phyloP scores from a whole-genome alignment of 2,797 vertebrate species.

The Chelidonichthys spinosus region DNA sequence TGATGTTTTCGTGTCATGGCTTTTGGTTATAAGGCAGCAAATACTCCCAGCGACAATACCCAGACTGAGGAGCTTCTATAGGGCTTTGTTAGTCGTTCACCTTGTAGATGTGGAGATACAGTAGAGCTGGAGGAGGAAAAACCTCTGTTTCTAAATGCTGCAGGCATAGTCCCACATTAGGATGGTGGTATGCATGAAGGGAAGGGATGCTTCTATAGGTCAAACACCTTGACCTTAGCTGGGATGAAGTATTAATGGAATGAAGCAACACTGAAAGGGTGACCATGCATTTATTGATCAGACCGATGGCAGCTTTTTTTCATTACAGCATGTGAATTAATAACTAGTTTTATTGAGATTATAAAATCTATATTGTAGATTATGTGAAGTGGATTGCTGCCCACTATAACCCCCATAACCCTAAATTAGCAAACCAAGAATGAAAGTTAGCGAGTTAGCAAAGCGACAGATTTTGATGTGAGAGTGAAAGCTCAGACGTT shows the following conservation, averaged over 20 bases:
- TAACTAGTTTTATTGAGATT: background rate
- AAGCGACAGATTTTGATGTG: conserved; percentile 16
- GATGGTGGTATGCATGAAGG: background rate
- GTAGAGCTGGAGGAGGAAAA: background rate
- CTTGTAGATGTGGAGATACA: background rate
- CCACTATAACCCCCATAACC: background rate
- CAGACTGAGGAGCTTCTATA: background rate
- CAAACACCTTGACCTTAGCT: conserved; percentile 41
- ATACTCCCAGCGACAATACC: background rate
- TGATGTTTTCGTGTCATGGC: conserved; percentile 27
- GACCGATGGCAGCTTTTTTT: background rate
- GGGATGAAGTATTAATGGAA: background rate
- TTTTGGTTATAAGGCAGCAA: conserved; percentile 13
- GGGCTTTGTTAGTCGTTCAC: background rate
- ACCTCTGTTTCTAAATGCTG: background rate
- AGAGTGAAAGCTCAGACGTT: conserved; percentile 18
- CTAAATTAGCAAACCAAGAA: background rate
- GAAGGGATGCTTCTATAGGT: conserved; percentile 29
- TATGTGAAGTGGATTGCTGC: background rate
- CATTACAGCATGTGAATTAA: background rate
- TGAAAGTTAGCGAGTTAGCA: conserved; percentile 1
- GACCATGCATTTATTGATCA: background rate
- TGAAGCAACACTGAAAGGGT: background rate
- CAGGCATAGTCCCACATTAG: background rate
- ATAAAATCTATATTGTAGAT: background rate